Conservation (phyloP, 1,140 invertebrate species). For the Trichogramma pretiosum region DNA sequence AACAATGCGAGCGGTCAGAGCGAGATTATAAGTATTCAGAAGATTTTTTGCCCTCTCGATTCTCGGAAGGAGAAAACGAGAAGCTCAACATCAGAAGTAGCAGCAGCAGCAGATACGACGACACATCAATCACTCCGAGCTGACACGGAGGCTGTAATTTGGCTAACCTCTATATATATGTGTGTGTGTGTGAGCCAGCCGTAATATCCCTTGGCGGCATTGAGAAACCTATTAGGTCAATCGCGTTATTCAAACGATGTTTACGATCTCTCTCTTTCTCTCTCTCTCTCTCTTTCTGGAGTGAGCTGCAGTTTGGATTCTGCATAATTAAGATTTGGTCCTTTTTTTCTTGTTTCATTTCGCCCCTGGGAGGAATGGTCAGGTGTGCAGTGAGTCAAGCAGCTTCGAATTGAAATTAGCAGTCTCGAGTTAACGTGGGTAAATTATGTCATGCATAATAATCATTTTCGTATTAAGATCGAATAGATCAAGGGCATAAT, state of each 20-base stretch:
- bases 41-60: conserved; percentile 38
- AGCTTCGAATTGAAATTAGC: not conserved
- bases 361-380: too few relatives aligned
- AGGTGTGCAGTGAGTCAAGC: conserved; percentile 4
- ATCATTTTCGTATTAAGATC: too few relatives aligned
- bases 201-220: not conserved
- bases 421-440: not conserved
- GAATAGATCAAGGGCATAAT: too few relatives aligned
- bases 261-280: conserved; percentile 31
- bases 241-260: conserved; percentile 24
- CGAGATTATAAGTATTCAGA: too few relatives aligned
- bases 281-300: too few relatives aligned
- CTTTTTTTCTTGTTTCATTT: not conserved
- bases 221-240: conserved; percentile 25
- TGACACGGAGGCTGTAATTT: conserved; percentile 46
- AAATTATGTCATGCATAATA: too few relatives aligned
- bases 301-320: too few relatives aligned
- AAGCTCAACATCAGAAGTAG: not conserved
- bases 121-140: conserved; percentile 40
- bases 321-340: conserved; percentile 27
- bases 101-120: conserved; percentile 20
- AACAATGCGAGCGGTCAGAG: too few relatives aligned
- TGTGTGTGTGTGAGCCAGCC: too few relatives aligned
- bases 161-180: conserved; percentile 38
- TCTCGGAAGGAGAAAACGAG: conserved; percentile 36